Evolutionary conservation across 2,888 invertebrate species (phyloP).

Genomic region (Venusia cambrica): DNA sequence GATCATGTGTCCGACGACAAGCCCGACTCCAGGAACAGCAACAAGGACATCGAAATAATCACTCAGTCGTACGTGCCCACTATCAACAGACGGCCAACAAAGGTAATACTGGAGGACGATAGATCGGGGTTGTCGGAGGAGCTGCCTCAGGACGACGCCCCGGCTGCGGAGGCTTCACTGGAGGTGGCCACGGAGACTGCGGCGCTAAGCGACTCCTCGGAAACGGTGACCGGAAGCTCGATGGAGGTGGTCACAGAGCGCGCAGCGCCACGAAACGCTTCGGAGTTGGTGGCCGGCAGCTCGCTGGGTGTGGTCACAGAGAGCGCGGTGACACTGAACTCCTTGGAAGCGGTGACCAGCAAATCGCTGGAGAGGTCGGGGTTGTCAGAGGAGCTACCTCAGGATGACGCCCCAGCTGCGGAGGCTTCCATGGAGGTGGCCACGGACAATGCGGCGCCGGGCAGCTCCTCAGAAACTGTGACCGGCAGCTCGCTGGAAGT

Average conservation of each 20-base stretch:
- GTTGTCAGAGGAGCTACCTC: conserved; percentile 14
- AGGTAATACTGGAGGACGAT: conserved; percentile 59
- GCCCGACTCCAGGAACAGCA: conserved; percentile 45
- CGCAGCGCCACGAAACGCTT: too few relatives aligned
- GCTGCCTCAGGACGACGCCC: conserved; percentile 24
- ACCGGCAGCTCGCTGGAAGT: conserved; percentile 34
- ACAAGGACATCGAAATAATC: conserved; percentile 70
- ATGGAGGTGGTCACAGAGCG: conserved; percentile 5
- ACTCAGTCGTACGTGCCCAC: conserved; percentile 66
- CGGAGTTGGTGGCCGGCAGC: too few relatives aligned
- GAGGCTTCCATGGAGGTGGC: conserved; percentile 36
- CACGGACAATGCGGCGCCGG: conserved; percentile 29
- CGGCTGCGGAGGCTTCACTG: conserved; percentile 31
- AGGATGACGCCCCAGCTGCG: conserved; percentile 26
- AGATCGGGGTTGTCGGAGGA: conserved; percentile 25
- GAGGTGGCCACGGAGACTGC: conserved; percentile 36
- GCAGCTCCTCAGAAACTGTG: conserved; percentile 18
- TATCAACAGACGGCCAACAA: conserved; percentile 60
- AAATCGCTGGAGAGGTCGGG: conserved; percentile 35
- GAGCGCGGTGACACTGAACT: conserved; percentile 6
- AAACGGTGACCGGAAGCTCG: conserved; percentile 14
- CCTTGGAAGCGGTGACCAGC: conserved; percentile 20
- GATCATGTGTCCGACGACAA: conserved; percentile 64
- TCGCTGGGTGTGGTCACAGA: conserved; percentile 39
- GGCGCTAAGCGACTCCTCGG: conserved; percentile 14